Evolutionary conservation across 2,888 invertebrate species (phyloP), one percentile per base, ranked within the genome.

Genomic region (Octonoba sinensis): DNA sequence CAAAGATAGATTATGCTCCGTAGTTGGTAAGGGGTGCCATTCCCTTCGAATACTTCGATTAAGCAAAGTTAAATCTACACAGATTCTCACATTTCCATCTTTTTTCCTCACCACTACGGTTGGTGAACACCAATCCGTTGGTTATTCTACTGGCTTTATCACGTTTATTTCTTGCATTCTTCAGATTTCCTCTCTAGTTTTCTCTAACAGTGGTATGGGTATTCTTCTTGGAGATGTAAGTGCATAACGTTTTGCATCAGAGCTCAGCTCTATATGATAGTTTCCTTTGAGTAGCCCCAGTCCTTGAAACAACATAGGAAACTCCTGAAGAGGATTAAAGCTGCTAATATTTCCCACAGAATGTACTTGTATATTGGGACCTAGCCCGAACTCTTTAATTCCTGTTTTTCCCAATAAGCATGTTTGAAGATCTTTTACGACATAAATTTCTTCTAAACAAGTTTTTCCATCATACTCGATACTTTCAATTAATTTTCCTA

Each of bases 61-160:
- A 1, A 67, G 27, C 27, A 27, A 0, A 0, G 24, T 24, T 15
- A 59, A 51, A 54, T 69, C 69, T 18, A 69, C 69, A 69, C 56
- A 69, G 24, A 69, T 69, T 36, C 69, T 11, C 1, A 69, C 54
- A 54, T 54, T 56, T 36, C 66, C 66, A 49, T 66, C 66, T 66
- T 49, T 49, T 49, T 66, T 66, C 24, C 24, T 20, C 24, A 66
- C 66, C 18, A 66, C 22, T n/a, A 66, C 22, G 1, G 51, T 24
- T 16, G 51, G 49, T 15, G 66, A 66, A 49, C 66, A 66, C 66
- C 66, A 66, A 20, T 36, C 36, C 16, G 36, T 62, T 6, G 64
- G 64, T 44, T 64, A 46, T 20, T 64, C 64, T 44, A 64, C 64
- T 22, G 44, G 44, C 20, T 46, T n/a, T 18, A 64, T 64, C 20